Evolutionary conservation across 2,888 invertebrate genomes (phyloP), one percentile per base, ranked within the genome.

Genomic region (Nudaria mundana): DNA sequence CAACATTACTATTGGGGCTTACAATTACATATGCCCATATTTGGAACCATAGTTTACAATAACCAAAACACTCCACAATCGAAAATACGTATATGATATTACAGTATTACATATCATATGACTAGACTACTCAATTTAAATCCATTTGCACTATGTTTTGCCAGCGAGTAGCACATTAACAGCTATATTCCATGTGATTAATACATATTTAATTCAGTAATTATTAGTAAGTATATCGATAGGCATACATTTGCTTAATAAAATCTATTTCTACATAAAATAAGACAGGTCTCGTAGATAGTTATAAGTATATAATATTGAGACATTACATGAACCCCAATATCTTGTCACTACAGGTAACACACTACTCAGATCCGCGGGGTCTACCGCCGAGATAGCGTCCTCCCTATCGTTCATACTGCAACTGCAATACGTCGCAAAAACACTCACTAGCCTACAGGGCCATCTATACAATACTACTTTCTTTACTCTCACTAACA

Each of bases 161-260:
- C 38, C 32, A 42, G 42, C 46, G 42, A 48, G 44, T 46, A 52
- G 50, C 50, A 58, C 45, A 56, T 39, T 37, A 37, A 50, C 56
- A 53, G 52, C 50, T 62, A 58, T 49, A 49, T 52, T 62, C 54
- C 50, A 52, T 62, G 46, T 49, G 54, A 58, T 51, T 52, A 53
- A 40, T 55, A 47, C 48, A 48, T 48, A 48, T 25, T 32, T 53
- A 34, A 44, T 51, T 48, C 51, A 66, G 63, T 59, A 58, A 32
- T 29, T 30, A 41, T 48, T 65, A 46, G 52, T 42, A n/a, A n/a
- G n/a, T n/a, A n/a, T n/a, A n/a, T n/a, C n/a, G n/a, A 52, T 56
- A 55, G 44, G 38, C 48, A 52, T 61, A 56, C 37, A 56, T 58
- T 56, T 56, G 57, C 45, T 51, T 47, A 52, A 34, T 52, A 52